Evolutionary conservation across 2,797 vertebrate species (phyloP), one percentile per base, ranked within the genome.

Genomic region (Arnoldichthys spilopterus): DNA sequence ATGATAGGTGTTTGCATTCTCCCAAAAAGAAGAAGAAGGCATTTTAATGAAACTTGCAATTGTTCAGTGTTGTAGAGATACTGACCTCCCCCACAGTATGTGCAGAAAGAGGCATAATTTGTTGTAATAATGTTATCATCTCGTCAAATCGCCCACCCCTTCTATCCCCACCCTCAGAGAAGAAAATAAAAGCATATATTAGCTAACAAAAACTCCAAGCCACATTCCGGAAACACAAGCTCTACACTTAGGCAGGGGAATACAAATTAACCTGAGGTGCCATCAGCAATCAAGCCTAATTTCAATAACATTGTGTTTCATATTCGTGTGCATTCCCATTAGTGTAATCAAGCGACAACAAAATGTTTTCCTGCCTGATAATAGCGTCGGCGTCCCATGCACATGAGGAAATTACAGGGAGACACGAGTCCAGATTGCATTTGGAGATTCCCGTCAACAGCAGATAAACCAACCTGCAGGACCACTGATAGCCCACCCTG

Each of bases 211-310:
- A 81, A 88, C 66, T 82, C 84, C 86, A 83, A 59, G 75, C 80
- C 58, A 30, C 69, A 45, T 83, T 86, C 84, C 88, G 87, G 87
- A 90, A 85, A 90, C 87, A 89, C 88, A 87, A 68, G 80, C 71
- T 71, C 62, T 81, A 81, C 87, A 86, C 80, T 90, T 87, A 89
- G 88, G 87, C 87, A 90, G 76, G 92, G 91, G 93, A 92, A 92
- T 91, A 91, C 90, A 91, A 94, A 93, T 93, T 94, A 94, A 94
- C 93, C 92, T 91, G 90, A 91, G 91, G 90, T 92, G 92, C 89
- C 92, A 93, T 91, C 91, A 87, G 92, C 91, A 93, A 94, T 94
- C 93, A 94, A 88, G 92, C 86, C 92, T 93, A 93, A 94, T 94
- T 93, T 94, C 91, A 92, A 91, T 93, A 92, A 93, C 92, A 90